A percentile compares a stretch with the other conserved stretches of the same genome.
phyloP scores from a whole-genome alignment of 1,140 invertebrate genomes.

The Nomia melanderi region DNA sequence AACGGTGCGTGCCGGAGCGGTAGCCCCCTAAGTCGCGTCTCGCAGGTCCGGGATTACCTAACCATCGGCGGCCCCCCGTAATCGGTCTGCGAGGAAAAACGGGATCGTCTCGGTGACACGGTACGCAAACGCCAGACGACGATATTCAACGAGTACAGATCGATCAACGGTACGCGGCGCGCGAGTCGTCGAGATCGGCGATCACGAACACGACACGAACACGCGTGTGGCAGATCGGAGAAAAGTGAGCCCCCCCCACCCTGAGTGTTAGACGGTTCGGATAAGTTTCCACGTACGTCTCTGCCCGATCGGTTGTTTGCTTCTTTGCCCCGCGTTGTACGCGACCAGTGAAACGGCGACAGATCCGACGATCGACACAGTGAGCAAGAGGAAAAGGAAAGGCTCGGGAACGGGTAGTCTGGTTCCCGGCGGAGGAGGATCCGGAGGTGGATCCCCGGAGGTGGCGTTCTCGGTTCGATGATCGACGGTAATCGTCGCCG shows the following conservation, averaged over 20 bases:
- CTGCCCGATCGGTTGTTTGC: too few species aligned
- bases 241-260: too few species aligned
- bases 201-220: background rate
- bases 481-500: constrained; percentile 45
- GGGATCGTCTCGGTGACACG: constrained; percentile 19
- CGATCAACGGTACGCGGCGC: too few species aligned
- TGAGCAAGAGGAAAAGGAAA: background rate
- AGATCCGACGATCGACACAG: too few species aligned
- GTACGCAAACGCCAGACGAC: too few species aligned
- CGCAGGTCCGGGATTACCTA: constrained; percentile 28
- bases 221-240: too few species aligned
- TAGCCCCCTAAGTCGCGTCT: constrained; percentile 36
- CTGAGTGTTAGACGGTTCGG: background rate
- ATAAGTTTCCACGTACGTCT: background rate
- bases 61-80: constrained; percentile 34
- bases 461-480: background rate
- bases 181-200: background rate
- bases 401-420: too few species aligned
- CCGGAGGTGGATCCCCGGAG: too few species aligned
- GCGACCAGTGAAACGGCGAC: too few species aligned
- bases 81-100: background rate
- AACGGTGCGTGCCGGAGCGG: constrained; percentile 69
- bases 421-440: too few species aligned
- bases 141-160: too few species aligned
- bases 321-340: background rate